These are phyloP conservation scores for Drosophila anceps DNA, from an alignment of 2,888 invertebrate species.

Conservation along the genomic window DNA sequence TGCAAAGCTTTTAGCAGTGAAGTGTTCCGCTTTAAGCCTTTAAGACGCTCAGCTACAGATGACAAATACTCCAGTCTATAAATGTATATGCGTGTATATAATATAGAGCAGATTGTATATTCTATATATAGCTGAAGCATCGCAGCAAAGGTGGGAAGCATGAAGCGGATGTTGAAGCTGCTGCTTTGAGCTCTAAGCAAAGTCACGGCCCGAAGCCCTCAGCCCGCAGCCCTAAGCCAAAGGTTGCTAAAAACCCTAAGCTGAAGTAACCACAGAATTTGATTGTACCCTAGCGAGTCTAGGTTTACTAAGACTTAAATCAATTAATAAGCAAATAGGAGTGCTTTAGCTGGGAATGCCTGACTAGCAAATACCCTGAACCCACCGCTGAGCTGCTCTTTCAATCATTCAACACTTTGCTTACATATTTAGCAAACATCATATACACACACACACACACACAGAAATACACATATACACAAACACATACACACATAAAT, in stretches of 20 bases:
- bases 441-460: neutral
- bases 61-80: slow-evolving; percentile 3
- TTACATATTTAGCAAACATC: neutral
- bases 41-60: slow-evolving; percentile 43
- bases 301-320: neutral
- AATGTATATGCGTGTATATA: neutral
- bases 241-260: neutral
- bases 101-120: neutral
- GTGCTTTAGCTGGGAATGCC: neutral
- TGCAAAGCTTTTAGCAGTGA: slow-evolving; percentile 57
- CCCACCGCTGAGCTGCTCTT: neutral
- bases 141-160: neutral
- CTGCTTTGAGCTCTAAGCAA: neutral
- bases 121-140: neutral
- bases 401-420: neutral
- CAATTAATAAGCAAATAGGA: neutral
- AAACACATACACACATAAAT: neutral
- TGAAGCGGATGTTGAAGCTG: neutral
- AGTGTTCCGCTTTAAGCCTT: slow-evolving; percentile 45
- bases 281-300: neutral
- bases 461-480: neutral
- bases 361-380: too few species aligned
- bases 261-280: neutral
- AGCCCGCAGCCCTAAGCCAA: neutral
- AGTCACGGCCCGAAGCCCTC: neutral